These are phyloP conservation scores for Cheilosia grossa DNA, from an alignment of 2,888 invertebrate species.

Conservation along the genomic window DNA sequence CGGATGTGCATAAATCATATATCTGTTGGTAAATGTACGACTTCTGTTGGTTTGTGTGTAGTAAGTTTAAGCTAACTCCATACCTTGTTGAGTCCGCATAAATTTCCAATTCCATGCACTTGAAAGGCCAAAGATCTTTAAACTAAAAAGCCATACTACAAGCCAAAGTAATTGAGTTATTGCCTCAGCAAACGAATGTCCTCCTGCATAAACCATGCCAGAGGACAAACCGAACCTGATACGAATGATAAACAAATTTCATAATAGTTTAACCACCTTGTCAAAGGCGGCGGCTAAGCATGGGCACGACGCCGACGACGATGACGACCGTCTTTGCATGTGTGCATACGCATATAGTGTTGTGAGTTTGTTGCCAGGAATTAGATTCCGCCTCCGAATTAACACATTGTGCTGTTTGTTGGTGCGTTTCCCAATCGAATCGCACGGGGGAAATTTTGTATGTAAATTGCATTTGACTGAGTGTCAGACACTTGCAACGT, in stretches of 20 bases:
- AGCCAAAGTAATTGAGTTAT: slow-evolving; percentile 58
- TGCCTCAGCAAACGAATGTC: slow-evolving; percentile 35
- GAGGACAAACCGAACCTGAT: slow-evolving; percentile 55
- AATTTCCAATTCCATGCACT: background rate
- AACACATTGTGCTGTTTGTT: slow-evolving; percentile 56
- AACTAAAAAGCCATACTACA: slow-evolving; percentile 26
- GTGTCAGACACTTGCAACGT: slow-evolving; percentile 69
- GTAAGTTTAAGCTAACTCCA: background rate
- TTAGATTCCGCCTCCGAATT: slow-evolving; percentile 69
- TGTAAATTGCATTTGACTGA: slow-evolving; percentile 71
- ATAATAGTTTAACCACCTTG: slow-evolving; percentile 71
- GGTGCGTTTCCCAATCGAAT: slow-evolving; percentile 15
- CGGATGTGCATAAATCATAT: too few species aligned
- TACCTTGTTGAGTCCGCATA: slow-evolving; percentile 1
- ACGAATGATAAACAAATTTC: slow-evolving; percentile 71
- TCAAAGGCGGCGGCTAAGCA: slow-evolving; percentile 33
- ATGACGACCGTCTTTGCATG: slow-evolving; percentile 21
- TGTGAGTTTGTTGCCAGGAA: slow-evolving; percentile 45
- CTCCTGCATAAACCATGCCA: slow-evolving; percentile 28
- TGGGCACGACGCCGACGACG: slow-evolving; percentile 12
- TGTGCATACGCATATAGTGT: slow-evolving; percentile 3
- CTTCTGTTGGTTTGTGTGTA: background rate
- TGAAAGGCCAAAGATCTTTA: slow-evolving; percentile 33
- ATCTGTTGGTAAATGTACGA: too few species aligned
- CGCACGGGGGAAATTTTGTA: slow-evolving; percentile 50